phyloP scores from a whole-genome alignment of 37 sponge, comb jelly and placozoan species.

The Eunapius fragilis region DNA sequence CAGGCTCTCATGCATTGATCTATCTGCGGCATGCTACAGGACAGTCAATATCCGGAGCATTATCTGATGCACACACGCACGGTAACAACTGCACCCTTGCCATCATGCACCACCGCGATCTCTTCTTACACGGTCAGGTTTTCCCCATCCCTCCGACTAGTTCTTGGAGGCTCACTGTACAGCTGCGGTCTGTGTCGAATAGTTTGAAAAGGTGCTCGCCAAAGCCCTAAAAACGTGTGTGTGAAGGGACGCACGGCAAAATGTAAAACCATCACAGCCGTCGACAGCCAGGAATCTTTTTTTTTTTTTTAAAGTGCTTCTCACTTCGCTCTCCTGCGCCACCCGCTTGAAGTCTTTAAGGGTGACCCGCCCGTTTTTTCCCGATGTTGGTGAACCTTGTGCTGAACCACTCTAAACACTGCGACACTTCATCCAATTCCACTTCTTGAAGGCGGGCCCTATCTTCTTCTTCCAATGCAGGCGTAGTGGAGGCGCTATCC shows the following conservation, averaged over 20 bases:
- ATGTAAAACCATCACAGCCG: too few species aligned
- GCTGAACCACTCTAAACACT: slow-evolving; percentile 56
- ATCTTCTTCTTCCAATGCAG: slow-evolving; percentile 6
- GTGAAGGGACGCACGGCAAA: not conserved
- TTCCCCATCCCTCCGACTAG: slow-evolving; percentile 75
- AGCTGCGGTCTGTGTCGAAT: slow-evolving; percentile 73
- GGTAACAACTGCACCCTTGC: not conserved
- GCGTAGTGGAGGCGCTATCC: not conserved
- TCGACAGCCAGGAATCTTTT: too few species aligned
- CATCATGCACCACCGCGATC: not conserved
- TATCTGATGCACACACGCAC: too few species aligned
- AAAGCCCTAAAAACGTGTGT: slow-evolving; percentile 57
- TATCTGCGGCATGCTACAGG: too few species aligned
- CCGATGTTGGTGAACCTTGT: slow-evolving; percentile 24
- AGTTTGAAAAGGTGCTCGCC: slow-evolving; percentile 68
- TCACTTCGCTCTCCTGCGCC: slow-evolving; percentile 56
- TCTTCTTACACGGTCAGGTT: slow-evolving; percentile 66
- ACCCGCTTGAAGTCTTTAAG: slow-evolving; percentile 63
- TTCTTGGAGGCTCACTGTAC: slow-evolving; percentile 77
- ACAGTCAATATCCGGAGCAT: too few species aligned
- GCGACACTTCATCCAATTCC: slow-evolving; percentile 19
- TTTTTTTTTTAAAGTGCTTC: not conserved
- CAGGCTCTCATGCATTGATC: too few species aligned
- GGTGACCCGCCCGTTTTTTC: slow-evolving; percentile 52
- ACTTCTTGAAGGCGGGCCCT: not conserved